A percentile compares a stretch with the other conserved stretches of the same genome.
phyloP scores from a whole-genome alignment of 2,797 vertebrate genomes.

The Pantherophis vulpinus region DNA sequence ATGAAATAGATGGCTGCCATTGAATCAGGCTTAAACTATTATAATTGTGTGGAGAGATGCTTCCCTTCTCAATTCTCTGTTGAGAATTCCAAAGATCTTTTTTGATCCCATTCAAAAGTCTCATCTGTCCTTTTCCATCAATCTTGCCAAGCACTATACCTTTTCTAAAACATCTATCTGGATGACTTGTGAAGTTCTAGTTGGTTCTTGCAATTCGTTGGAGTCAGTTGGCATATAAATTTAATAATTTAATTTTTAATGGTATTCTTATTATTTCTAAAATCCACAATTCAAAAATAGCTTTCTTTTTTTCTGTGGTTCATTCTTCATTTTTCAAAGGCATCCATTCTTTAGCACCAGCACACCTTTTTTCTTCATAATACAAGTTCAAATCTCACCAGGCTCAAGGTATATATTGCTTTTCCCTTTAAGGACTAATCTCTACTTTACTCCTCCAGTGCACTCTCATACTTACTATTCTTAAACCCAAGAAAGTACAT shows the following conservation, averaged over 20 bases:
- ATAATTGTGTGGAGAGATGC: not conserved
- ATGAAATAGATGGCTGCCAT: not conserved
- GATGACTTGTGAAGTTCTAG: not conserved
- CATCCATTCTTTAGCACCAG: not conserved
- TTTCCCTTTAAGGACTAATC: not conserved
- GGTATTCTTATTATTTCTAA: not conserved
- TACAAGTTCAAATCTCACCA: too few species aligned
- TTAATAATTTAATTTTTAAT: not conserved
- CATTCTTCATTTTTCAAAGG: not conserved
- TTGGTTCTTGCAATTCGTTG: not conserved
- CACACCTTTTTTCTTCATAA: not conserved
- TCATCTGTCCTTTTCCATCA: not conserved
- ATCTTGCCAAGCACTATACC: not conserved
- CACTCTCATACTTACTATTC: not conserved
- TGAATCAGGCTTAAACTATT: not conserved
- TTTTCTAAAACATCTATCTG: not conserved
- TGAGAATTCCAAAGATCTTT: not conserved
- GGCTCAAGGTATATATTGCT: too few species aligned
- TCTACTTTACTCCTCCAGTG: not conserved
- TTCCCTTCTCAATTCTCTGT: not conserved
- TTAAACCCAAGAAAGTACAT: not conserved
- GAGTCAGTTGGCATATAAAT: not conserved
- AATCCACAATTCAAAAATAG: not conserved
- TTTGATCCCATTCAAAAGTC: not conserved
- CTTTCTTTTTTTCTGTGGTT: not conserved